These are phyloP conservation scores for Ahaetulla prasina DNA, from an alignment of 2,113 vertebrate genomes.

Conservation along the genomic window DNA sequence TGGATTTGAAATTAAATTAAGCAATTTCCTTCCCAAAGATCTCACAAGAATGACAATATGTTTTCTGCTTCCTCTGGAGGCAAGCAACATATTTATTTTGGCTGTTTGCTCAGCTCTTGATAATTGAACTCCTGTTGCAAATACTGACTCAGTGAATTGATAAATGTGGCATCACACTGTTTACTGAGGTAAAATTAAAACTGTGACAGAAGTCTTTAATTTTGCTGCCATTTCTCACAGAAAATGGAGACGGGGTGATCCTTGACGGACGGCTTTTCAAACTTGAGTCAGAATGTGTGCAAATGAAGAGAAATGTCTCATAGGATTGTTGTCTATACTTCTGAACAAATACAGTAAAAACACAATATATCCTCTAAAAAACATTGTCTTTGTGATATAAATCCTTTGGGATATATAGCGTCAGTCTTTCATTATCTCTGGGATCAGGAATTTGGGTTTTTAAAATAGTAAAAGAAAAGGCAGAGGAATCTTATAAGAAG, in stretches of 20 bases:
- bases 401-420: not conserved
- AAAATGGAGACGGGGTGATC: not conserved
- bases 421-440: not conserved
- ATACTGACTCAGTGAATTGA: not conserved
- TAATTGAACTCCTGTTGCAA: constrained; percentile 11
- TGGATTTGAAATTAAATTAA: constrained; percentile 41
- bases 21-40: not conserved
- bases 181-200: constrained; percentile 19
- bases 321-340: constrained; percentile 11
- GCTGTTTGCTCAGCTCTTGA: not conserved
- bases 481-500: not conserved
- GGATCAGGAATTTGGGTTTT: not conserved
- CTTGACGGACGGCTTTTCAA: rapidly evolving
- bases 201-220: not conserved
- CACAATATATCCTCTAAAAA: not conserved
- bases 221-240: rapidly evolving
- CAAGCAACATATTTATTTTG: not conserved
- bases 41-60: not conserved
- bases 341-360: not conserved
- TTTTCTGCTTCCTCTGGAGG: constrained; percentile 12
- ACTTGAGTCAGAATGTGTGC: rapidly evolving
- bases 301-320: not conserved
- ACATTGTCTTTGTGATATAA: not conserved
- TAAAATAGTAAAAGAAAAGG: not conserved
- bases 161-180: constrained; percentile 2